Conservation (phyloP, 2,888 invertebrate species). For the Lypha dubia region DNA sequence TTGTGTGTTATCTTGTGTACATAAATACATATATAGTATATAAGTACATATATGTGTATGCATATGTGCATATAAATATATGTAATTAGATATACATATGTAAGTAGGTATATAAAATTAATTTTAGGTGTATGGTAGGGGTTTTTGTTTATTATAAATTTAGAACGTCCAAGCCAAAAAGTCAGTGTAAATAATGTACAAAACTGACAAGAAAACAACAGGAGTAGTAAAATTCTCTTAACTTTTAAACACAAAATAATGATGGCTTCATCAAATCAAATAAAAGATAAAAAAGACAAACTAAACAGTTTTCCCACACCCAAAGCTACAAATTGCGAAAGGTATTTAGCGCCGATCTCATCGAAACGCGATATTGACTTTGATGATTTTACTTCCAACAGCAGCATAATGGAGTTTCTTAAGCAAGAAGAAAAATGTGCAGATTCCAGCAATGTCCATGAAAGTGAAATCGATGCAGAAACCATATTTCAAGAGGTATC, state of each 20-base stretch:
- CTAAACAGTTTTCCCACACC: conserved; percentile 47
- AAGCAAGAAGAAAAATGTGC: conserved; percentile 81
- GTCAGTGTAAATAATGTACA: conserved; percentile 75
- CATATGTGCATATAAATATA: too few species aligned
- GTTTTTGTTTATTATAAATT: background rate
- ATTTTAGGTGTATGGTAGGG: too few species aligned
- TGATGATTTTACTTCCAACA: conserved; percentile 81
- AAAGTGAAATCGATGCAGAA: conserved; percentile 85
- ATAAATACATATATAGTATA: too few species aligned
- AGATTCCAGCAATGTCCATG: conserved; percentile 53
- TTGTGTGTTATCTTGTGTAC: background rate
- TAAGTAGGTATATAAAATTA: background rate
- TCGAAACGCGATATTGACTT: conserved; percentile 73
- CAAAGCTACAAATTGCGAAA: conserved; percentile 37
- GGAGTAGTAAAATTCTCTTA: conserved; percentile 40
- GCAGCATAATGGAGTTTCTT: conserved; percentile 83
- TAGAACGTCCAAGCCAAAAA: background rate
- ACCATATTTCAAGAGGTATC: conserved; percentile 89
- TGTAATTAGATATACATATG: background rate
- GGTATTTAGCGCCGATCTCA: conserved; percentile 40
- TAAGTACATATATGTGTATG: too few species aligned
- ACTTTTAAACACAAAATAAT: conserved; percentile 47
- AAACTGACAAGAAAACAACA: conserved; percentile 62
- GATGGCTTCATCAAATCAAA: conserved; percentile 69
- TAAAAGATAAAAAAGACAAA: conserved; percentile 56